Conservation (phyloP, 2,888 invertebrate genomes). For the Machimus rusticus region DNA sequence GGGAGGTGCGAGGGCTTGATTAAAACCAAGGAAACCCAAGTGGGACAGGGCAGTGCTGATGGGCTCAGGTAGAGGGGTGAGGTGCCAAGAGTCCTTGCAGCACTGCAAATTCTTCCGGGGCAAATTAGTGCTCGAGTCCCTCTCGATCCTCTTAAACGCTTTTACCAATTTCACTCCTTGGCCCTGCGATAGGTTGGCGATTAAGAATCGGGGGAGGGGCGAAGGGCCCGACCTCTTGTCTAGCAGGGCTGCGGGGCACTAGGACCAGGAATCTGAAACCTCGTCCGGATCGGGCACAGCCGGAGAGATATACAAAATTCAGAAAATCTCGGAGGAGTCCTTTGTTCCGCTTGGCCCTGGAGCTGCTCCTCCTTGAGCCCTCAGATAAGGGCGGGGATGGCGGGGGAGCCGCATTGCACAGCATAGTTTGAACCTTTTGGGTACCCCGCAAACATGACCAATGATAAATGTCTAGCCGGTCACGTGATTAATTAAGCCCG, state of each 20-base stretch:
- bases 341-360: not conserved
- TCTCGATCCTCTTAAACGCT: conserved; percentile 10
- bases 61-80: not conserved
- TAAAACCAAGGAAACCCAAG: not conserved
- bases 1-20: not conserved
- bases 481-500: conserved; percentile 47
- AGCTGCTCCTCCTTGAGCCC: not conserved
- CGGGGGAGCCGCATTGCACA: not conserved
- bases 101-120: not conserved
- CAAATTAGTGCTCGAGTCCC: conserved; percentile 21
- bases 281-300: not conserved
- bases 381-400: not conserved
- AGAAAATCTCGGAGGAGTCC: conserved; percentile 32
- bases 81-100: not conserved
- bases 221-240: not conserved
- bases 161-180: conserved; percentile 14
- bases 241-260: not conserved
- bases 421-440: conserved; percentile 36
- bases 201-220: not conserved
- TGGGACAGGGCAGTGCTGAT: not conserved
- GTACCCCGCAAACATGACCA: conserved; percentile 46
- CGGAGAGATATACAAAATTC: not conserved
- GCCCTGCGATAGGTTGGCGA: not conserved
- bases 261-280: not conserved
- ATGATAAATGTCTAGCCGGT: conserved; percentile 48